Evolutionary conservation across 2,797 vertebrate genomes (phyloP), one percentile per base, ranked within the genome.

Genomic region (Lepus townsendii): DNA sequence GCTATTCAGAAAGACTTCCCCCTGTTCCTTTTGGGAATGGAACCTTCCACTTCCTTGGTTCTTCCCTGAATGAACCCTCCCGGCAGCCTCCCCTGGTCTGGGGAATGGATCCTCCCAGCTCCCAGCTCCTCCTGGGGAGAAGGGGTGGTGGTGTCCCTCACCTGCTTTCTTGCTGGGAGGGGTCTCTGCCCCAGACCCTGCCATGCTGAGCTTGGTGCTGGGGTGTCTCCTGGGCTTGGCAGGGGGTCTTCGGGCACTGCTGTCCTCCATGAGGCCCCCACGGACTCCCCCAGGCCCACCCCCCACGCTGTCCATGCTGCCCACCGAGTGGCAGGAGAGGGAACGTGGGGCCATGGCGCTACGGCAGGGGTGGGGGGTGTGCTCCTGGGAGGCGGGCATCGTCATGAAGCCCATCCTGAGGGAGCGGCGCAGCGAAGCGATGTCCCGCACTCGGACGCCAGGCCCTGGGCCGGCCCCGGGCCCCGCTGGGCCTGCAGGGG

Each of bases 341-440:
- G 99, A 99, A 93, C 99, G 99, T 0, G 99, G 99, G 19, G 99
- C 99, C 99, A 99, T 99, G 96, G 99, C 98, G 4, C 99, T 98
- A 97, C 98, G 99, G 97, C 99, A 99, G 79, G 99, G 99, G 97
- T 99, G 99, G 32, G 99, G 99, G 32, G 99, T 99, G 62, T 99
- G 99, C 97, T 99, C 99, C 98, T 99, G 99, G 92, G 99, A 99
- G 68, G 99, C 99, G 0, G 99, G 99, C 99, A 99, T 99, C 32
- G 99, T 99, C 99, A 99, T 99, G 98, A 99, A 99, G 84, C 99
- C 99, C 99, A 99, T 99, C 50, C 99, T 98, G 98, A 99, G 99
- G 94, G 99, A 99, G 1, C 99, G 98, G 24, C 99, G 99, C 94
- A 99, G 99, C 1, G 99, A 99, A 76, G 99, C 98, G 96, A 99